These are phyloP conservation scores for Yasuhikotakia modesta DNA, from an alignment of 2,797 vertebrate genomes.

Conservation along the genomic window DNA sequence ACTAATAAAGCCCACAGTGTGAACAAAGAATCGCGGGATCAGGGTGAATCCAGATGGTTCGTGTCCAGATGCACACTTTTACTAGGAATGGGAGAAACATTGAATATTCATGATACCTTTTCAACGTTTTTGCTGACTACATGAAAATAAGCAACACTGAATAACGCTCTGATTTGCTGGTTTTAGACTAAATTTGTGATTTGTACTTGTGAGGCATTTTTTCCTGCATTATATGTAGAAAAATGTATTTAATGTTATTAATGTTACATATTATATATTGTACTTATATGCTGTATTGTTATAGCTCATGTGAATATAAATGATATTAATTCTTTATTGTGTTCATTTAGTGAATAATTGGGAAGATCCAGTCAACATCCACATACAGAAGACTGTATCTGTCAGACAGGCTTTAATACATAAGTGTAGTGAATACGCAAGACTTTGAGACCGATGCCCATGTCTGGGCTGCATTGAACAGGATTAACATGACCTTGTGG, in stretches of 20 bases:
- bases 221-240: too few species aligned
- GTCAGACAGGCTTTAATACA: conserved; percentile 12
- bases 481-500: conserved; percentile 37
- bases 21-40: conserved; percentile 22
- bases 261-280: too few species aligned
- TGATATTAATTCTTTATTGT: too few species aligned
- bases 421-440: not conserved
- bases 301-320: too few species aligned
- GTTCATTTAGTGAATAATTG: not conserved
- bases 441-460: not conserved
- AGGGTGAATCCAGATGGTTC: conserved; percentile 23
- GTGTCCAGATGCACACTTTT: conserved; percentile 19
- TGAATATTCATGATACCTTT: not conserved
- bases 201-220: too few species aligned
- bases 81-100: not conserved
- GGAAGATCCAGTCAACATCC: conserved; percentile 9
- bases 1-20: conserved; percentile 6
- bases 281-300: too few species aligned
- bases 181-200: too few species aligned
- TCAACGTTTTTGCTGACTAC: not conserved
- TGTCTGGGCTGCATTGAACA: conserved; percentile 5
- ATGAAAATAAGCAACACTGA: not conserved
- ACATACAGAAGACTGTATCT: conserved; percentile 9
- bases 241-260: too few species aligned
- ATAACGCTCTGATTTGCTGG: not conserved